Conservation (phyloP, 2,113 vertebrate genomes). For the Phrynocephalus versicolor region DNA sequence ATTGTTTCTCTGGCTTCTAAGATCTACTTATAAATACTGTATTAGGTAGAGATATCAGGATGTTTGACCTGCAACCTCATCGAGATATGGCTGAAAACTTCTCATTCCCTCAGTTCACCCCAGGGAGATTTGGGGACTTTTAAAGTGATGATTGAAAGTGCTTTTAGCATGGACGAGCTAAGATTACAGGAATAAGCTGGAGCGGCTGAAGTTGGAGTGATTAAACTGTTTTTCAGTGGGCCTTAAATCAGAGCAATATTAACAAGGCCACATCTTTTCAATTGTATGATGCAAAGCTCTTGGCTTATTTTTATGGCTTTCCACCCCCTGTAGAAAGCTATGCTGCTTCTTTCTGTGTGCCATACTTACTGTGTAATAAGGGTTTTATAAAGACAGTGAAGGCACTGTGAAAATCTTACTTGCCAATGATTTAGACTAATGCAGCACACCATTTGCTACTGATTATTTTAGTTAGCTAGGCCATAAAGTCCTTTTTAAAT, state of each 20-base stretch:
- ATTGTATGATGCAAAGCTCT: neutral
- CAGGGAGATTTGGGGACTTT: too few relatives aligned
- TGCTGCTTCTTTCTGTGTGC: neutral
- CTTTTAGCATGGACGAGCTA: too few relatives aligned
- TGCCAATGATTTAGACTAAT: constrained; percentile 46
- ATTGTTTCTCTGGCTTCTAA: too few relatives aligned
- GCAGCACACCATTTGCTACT: constrained; percentile 39
- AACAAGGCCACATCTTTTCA: neutral
- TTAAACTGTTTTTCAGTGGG: neutral
- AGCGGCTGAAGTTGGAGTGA: too few relatives aligned
- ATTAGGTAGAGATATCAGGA: too few relatives aligned
- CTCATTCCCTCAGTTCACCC: too few relatives aligned
- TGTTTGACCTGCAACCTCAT: too few relatives aligned
- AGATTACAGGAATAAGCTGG: too few relatives aligned
- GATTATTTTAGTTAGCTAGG: constrained; percentile 59
- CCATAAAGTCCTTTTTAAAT: constrained; percentile 62
- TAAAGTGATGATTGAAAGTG: too few relatives aligned
- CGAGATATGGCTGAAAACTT: too few relatives aligned
- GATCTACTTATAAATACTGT: too few relatives aligned
- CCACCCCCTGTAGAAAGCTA: neutral
- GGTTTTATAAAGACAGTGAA: neutral
- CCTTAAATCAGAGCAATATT: neutral
- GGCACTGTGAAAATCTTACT: constrained; percentile 4
- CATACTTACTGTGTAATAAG: constrained; percentile 29
- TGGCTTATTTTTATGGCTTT: neutral